These are phyloP conservation scores for Zaprionus camerounensis DNA, from an alignment of 1,140 invertebrate species.

Conservation along the genomic window DNA sequence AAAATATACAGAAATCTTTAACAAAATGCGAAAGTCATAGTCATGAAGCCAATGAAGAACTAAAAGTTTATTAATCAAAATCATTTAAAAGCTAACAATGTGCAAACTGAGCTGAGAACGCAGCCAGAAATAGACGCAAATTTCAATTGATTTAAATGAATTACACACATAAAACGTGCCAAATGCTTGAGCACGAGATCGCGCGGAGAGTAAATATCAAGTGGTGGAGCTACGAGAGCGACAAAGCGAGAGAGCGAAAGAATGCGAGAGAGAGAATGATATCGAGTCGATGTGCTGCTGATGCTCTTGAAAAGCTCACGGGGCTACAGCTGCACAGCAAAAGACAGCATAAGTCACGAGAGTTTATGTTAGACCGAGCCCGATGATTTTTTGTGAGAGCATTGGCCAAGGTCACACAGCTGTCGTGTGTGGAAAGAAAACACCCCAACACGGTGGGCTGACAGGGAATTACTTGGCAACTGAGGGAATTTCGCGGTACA, in stretches of 20 bases:
- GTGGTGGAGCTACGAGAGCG: neutral
- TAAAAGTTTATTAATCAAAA: slow-evolving; percentile 64
- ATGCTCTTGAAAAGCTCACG: slow-evolving; percentile 47
- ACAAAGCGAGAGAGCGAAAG: neutral
- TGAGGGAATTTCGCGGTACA: slow-evolving; percentile 1
- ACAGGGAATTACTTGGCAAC: neutral
- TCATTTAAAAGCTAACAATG: slow-evolving; percentile 64
- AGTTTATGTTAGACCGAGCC: slow-evolving; percentile 51
- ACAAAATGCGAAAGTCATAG: slow-evolving; percentile 21
- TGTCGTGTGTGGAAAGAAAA: slow-evolving; percentile 3
- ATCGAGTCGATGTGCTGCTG: slow-evolving; percentile 19
- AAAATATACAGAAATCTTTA: neutral
- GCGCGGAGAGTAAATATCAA: neutral
- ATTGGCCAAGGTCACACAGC: slow-evolving; percentile 57
- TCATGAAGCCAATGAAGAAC: slow-evolving; percentile 6
- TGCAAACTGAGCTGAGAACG: slow-evolving; percentile 51
- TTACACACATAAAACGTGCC: slow-evolving; percentile 66
- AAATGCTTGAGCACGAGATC: slow-evolving; percentile 58
- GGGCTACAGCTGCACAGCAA: slow-evolving; percentile 30
- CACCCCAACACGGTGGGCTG: neutral
- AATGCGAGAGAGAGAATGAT: neutral
- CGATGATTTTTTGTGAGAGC: neutral
- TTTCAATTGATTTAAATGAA: slow-evolving; percentile 78
- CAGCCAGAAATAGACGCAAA: slow-evolving; percentile 65
- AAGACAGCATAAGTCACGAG: slow-evolving; percentile 70